phyloP scores from a whole-genome alignment of 2,888 invertebrate species.

The Nebria brevicollis region DNA sequence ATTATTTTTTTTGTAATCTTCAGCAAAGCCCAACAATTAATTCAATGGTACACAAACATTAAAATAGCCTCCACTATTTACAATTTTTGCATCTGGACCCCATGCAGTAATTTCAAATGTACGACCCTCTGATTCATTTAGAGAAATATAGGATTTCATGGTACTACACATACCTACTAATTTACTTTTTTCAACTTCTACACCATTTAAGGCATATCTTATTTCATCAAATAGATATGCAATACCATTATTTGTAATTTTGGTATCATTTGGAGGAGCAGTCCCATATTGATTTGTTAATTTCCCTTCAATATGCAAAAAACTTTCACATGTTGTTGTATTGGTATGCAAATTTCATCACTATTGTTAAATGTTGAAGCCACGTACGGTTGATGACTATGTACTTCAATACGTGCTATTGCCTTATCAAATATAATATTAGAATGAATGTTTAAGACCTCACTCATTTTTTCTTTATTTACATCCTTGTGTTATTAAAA shows the following conservation, averaged over 20 bases:
- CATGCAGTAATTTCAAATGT: constrained; percentile 53
- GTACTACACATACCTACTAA: constrained; percentile 56
- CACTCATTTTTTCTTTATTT: too few species aligned
- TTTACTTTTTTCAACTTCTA: constrained; percentile 55
- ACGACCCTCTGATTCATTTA: constrained; percentile 52
- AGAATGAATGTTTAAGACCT: too few species aligned
- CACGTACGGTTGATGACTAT: too few species aligned
- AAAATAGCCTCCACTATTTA: too few species aligned
- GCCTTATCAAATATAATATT: too few species aligned
- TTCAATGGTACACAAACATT: constrained; percentile 6
- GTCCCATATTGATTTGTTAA: background rate
- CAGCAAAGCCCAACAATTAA: constrained; percentile 56
- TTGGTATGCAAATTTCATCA: background rate
- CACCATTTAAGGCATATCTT: constrained; percentile 57
- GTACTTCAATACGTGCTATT: too few species aligned
- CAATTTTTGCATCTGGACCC: constrained; percentile 20
- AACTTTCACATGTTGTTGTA: background rate
- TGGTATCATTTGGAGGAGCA: background rate
- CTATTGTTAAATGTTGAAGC: background rate
- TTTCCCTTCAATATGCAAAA: background rate
- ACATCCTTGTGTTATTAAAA: too few species aligned
- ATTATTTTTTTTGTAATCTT: constrained; percentile 58
- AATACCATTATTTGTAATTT: constrained; percentile 48
- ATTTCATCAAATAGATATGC: constrained; percentile 55
- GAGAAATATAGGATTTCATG: constrained; percentile 57